These are phyloP conservation scores for Microtus richardsoni DNA, from an alignment of 2,113 vertebrate genomes.

Conservation along the genomic window DNA sequence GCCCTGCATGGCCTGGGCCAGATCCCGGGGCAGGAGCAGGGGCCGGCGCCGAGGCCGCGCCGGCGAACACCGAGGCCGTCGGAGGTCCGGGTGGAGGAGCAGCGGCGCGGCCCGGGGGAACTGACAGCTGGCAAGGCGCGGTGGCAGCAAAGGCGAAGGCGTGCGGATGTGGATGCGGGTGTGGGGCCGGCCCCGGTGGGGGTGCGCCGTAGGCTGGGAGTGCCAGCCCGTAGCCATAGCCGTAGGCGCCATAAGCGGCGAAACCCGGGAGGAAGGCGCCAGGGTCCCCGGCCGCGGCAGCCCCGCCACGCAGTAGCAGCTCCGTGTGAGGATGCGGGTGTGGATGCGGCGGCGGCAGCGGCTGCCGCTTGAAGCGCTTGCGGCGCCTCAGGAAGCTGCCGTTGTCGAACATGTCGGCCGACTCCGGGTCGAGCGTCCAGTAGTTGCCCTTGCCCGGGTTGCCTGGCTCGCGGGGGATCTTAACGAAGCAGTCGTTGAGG, in stretches of 20 bases:
- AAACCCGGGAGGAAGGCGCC: constrained; percentile 96
- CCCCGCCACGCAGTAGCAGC: constrained; percentile 91
- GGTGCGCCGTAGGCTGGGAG: constrained; percentile 92
- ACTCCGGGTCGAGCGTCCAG: constrained; percentile 97
- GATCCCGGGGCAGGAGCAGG: constrained; percentile 89
- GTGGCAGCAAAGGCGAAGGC: constrained; percentile 89
- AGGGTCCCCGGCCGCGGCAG: constrained; percentile 88
- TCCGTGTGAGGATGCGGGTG: constrained; percentile 85
- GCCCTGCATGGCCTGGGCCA: constrained; percentile 89
- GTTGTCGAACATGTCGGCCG: constrained; percentile 99
- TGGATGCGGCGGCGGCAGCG: constrained; percentile 85
- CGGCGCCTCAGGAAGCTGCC: constrained; percentile 96
- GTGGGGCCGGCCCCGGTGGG: constrained; percentile 81
- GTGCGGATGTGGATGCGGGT: constrained; percentile 76
- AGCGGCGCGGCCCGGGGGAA: constrained; percentile 88
- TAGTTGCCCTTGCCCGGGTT: constrained; percentile 97
- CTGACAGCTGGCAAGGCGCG: constrained; percentile 87
- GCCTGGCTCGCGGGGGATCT: constrained; percentile 94
- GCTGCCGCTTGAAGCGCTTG: constrained; percentile 98
- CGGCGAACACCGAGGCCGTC: constrained; percentile 82
- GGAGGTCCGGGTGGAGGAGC: constrained; percentile 86
- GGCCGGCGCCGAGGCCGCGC: constrained; percentile 85
- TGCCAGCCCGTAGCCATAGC: constrained; percentile 97
- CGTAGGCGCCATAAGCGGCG: constrained; percentile 96
- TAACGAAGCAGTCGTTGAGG: constrained; percentile 96